Percentiles rank a stretch among this genome's conserved stretches.
Conservation (phyloP, 2,888 invertebrate species). For the Escarpia spicata region DNA sequence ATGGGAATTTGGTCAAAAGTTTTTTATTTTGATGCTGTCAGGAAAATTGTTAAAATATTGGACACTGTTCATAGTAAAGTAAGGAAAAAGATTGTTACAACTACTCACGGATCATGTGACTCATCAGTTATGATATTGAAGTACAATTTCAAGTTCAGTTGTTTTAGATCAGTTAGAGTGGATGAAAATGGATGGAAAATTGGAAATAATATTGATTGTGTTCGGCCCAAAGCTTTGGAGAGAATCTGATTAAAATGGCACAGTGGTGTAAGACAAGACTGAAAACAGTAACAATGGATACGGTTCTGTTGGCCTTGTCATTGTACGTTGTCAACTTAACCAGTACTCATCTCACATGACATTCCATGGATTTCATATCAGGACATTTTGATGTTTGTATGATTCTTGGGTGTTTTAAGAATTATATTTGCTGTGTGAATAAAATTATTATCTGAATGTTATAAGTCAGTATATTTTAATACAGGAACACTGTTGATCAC, state of each 20-base stretch:
- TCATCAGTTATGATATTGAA: background rate
- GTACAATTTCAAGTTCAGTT: background rate
- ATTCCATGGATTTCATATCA: background rate
- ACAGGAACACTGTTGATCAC: background rate
- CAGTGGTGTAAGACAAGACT: too few relatives aligned
- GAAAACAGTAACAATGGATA: too few relatives aligned
- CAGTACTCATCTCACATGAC: background rate
- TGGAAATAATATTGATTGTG: background rate
- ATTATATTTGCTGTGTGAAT: background rate
- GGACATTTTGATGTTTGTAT: background rate
- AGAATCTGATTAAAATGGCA: too few relatives aligned
- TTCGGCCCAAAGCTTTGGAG: background rate
- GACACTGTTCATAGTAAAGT: background rate
- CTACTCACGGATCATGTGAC: too few relatives aligned
- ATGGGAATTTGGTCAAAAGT: background rate
- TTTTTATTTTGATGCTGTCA: background rate
- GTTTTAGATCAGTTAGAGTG: too few relatives aligned
- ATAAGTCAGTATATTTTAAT: background rate
- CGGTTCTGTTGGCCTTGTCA: too few relatives aligned
- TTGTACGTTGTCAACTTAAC: too few relatives aligned
- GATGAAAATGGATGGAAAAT: background rate
- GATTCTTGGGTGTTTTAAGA: background rate
- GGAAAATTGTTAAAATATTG: background rate
- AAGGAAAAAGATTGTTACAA: background rate
- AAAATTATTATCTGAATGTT: background rate